A percentile compares a stretch with the other conserved stretches of the same genome.
Evolutionary conservation across 2,888 invertebrate species (phyloP).

Genomic region (Eupithecia inturbata): DNA sequence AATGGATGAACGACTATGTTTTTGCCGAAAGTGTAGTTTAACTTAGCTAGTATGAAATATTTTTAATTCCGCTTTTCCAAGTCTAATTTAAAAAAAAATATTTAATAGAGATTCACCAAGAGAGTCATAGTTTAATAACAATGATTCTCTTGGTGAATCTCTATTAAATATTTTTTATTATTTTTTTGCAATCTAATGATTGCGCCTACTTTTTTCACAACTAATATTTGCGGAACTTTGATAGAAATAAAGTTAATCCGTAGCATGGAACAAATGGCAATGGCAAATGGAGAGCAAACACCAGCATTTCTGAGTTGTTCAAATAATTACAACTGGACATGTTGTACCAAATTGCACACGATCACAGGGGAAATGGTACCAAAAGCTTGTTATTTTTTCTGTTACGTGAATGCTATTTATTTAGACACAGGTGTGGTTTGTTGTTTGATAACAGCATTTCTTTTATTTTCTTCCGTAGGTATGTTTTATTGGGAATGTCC

Average conservation of each 20-base stretch:
- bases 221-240: background rate
- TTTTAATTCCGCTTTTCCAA: background rate
- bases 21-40: background rate
- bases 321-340: conserved; percentile 44
- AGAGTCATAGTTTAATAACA: too few species aligned
- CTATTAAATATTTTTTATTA: background rate
- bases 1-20: background rate
- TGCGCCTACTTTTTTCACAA: background rate
- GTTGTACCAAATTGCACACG: conserved; percentile 41
- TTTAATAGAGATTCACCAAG: background rate
- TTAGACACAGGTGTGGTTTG: conserved; percentile 43
- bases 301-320: conserved; percentile 35
- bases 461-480: background rate
- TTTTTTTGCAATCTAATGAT: too few species aligned
- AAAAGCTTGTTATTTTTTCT: conserved; percentile 45
- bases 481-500: background rate
- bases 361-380: conserved; percentile 37
- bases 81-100: background rate
- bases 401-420: conserved; percentile 43
- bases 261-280: background rate
- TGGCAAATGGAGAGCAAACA: conserved; percentile 20
- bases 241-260: conserved; percentile 2
- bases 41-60: background rate
- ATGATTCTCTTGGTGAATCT: background rate
- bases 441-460: background rate